Evolutionary conservation across 2,113 vertebrate species (phyloP).

Genomic region (Nothoprocta perdicaria): DNA sequence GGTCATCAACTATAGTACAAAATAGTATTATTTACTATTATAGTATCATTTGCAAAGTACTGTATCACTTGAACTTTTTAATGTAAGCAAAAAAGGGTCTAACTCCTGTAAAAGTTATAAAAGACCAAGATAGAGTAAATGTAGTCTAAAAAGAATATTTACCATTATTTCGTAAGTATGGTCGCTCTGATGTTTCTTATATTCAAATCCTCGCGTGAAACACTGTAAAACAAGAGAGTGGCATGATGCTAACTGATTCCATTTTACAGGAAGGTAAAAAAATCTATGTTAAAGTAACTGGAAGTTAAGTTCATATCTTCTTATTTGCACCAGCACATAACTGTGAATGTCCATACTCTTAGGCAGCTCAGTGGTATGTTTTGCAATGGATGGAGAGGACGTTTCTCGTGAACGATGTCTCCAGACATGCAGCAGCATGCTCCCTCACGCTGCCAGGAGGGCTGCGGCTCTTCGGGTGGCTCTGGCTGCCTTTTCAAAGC

Average conservation of each 20-base stretch:
- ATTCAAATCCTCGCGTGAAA: conserved; percentile 95
- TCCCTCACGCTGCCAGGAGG: background rate
- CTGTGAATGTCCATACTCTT: fast-evolving
- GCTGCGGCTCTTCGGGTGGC: background rate
- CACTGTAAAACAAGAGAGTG: conserved; percentile 83
- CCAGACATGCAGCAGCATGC: background rate
- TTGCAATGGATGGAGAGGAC: background rate
- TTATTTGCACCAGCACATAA: background rate
- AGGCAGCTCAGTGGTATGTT: background rate
- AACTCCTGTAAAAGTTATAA: background rate
- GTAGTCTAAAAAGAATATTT: conserved; percentile 57
- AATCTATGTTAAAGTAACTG: background rate
- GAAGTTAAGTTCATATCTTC: background rate
- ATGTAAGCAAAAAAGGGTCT: background rate
- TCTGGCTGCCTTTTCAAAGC: background rate
- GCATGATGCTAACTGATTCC: background rate
- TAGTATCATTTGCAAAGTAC: background rate
- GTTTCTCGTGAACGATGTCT: background rate
- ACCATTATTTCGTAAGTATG: conserved; percentile 99
- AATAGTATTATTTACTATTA: background rate
- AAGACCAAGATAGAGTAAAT: background rate
- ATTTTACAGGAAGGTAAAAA: background rate
- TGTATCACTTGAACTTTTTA: background rate
- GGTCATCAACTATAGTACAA: background rate
- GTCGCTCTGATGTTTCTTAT: conserved; percentile 96